Conservation (phyloP, 2,888 invertebrate genomes). For the Rotaria sp. region DNA sequence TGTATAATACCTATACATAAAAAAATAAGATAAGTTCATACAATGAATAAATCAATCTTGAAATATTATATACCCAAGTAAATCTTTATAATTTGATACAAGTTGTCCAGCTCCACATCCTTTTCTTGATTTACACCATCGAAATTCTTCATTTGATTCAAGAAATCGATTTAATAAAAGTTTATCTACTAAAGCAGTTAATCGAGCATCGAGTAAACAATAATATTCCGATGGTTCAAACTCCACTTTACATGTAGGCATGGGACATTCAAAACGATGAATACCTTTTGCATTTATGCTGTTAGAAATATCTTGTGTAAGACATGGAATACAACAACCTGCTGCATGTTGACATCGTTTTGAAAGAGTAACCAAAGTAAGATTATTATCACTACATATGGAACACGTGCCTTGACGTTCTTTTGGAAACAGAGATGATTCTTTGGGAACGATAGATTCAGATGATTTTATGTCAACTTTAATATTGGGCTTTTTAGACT, state of each 20-base stretch:
- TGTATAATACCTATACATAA: neutral
- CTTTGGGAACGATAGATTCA: neutral
- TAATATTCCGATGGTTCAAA: neutral
- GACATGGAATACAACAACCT: neutral
- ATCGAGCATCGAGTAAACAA: neutral
- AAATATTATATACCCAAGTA: neutral
- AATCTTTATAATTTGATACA: neutral
- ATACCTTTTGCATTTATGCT: neutral
- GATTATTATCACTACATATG: neutral
- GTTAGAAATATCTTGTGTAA: neutral
- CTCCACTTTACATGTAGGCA: neutral
- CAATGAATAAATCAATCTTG: no score
- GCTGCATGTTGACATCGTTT: neutral
- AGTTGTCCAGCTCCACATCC: constrained; percentile 21
- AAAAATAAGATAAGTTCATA: no score
- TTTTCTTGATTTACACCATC: neutral
- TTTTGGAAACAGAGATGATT: neutral
- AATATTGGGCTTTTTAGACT: no score
- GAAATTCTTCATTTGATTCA: neutral
- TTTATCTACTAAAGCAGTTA: neutral
- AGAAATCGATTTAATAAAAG: neutral
- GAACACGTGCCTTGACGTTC: neutral
- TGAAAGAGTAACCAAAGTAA: neutral
- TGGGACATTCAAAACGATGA: neutral
- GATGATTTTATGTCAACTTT: neutral